A percentile compares a stretch with the other conserved stretches of the same genome.
Conservation (phyloP, 1,140 invertebrate genomes). For the Eulimnadia texana region DNA sequence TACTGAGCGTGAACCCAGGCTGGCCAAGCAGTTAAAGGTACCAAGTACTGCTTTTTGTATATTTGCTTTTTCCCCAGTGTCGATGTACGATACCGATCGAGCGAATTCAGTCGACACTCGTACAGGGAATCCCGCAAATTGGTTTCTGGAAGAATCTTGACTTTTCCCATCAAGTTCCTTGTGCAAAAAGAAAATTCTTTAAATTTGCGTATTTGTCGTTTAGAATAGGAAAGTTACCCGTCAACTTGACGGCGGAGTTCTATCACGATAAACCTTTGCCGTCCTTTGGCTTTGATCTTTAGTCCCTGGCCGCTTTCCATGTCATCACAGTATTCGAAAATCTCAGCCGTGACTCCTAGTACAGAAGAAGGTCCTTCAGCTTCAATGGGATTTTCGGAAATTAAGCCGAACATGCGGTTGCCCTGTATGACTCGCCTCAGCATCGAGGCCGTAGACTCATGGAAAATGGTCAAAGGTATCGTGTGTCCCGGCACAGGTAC, state of each 20-base stretch:
- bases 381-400: constrained; percentile 33
- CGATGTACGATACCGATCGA: constrained; percentile 29
- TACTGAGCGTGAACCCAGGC: constrained; percentile 52
- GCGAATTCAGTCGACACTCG: constrained; percentile 30
- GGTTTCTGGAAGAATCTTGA: constrained; percentile 49
- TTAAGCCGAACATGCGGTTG: constrained; percentile 45
- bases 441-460: constrained; percentile 37
- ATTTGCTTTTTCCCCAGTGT: constrained; percentile 10
- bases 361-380: constrained; percentile 10
- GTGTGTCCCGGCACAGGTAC: constrained; percentile 56
- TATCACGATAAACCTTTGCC: constrained; percentile 47
- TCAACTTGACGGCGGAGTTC: constrained; percentile 32
- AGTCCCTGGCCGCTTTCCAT: constrained; percentile 24
- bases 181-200: constrained; percentile 13
- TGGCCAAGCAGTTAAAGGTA: constrained; percentile 32
- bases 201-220: neutral
- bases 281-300: constrained; percentile 43
- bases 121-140: constrained; percentile 34
- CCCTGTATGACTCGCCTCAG: constrained; percentile 36
- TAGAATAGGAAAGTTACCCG: constrained; percentile 27
- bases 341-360: constrained; percentile 54
- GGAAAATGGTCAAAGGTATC: constrained; percentile 48
- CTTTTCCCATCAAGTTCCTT: constrained; percentile 36
- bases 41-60: constrained; percentile 7
- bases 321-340: constrained; percentile 44